These are phyloP conservation scores for Leucoraja erinaceus DNA, from an alignment of 2,113 vertebrate genomes.

Conservation along the genomic window DNA sequence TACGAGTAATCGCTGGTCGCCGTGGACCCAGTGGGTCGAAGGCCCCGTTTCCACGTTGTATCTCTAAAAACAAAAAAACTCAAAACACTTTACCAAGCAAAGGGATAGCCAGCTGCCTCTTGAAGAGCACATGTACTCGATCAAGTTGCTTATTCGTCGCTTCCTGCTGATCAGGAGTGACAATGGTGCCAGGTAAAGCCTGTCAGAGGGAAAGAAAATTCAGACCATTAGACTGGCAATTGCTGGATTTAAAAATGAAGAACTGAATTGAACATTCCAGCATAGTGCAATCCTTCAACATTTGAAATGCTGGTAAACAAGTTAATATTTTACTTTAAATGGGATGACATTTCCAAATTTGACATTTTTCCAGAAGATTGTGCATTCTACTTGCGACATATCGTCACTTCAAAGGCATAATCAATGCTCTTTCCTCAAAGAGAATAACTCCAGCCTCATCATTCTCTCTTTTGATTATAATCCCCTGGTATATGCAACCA, in stretches of 20 bases:
- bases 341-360: background rate
- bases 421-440: background rate
- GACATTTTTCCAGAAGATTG: background rate
- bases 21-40: too few relatives aligned
- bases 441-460: too few relatives aligned
- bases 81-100: slow-evolving; percentile 72
- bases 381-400: background rate
- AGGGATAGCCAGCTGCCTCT: slow-evolving; percentile 82
- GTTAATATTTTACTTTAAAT: background rate
- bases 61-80: background rate
- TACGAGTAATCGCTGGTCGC: too few relatives aligned
- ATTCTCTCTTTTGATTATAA: too few relatives aligned
- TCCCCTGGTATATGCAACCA: too few relatives aligned
- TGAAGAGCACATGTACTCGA: slow-evolving; percentile 81
- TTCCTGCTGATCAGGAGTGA: slow-evolving; percentile 76
- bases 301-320: background rate
- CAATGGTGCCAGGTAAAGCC: slow-evolving; percentile 76
- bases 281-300: background rate
- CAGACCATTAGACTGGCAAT: background rate
- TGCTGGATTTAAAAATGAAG: background rate
- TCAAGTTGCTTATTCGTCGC: slow-evolving; percentile 74
- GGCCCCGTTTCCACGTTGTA: too few relatives aligned
- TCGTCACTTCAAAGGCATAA: background rate
- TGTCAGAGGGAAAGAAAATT: slow-evolving; percentile 50
- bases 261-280: background rate